Base-by-base conservation (phyloP, 2,797 vertebrate genomes). In the Anguilla pacifica region DNA sequence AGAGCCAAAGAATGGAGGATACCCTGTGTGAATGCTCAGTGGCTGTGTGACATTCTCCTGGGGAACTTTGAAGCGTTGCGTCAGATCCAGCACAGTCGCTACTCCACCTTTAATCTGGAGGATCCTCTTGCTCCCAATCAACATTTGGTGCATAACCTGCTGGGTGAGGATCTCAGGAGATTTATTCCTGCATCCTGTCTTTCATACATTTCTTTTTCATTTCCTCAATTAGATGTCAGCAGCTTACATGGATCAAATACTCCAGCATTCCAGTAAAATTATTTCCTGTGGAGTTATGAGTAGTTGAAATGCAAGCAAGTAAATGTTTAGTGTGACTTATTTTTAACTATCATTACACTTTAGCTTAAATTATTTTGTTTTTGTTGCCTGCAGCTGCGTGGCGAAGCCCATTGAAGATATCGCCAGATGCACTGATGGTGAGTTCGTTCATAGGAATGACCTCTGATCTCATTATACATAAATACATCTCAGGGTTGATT, bases 1-100 rank as follows among this genome's bases (percentile, higher is more conserved):
- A 99, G 99, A 7, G 99, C 99, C 85, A 98, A 97, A 91, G 99
- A 99, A 93, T 99, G 99, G 99, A 95, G 98, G 94, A 98, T 99
- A 92, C 98, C 98, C 0, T 99, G 98, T 55, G 98, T 99, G 31
- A 99, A 99, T 0, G 98, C 97, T 0, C 97, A 98, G 88, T 99
- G 99, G 99, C 95, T 99, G 7, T 98, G 98, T 6, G 98, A 99
- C 89, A 97, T 99, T 82, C 94, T 99, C 31, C 95, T 99, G 83
- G 98, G 99, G 0, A 97, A 98, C 92, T 97, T 99, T 9, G 98
- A 99, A 92, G 97, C 98, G 0, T 92, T 99, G 31, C 93, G 98
- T 87, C 98, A 99, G 95, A 95, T 97, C 43, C 99, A 99, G 92
- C 97, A 96, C 92, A 97, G 95, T 92, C 96, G 98, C 79, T 99